phyloP scores from a whole-genome alignment of 2,797 vertebrate species.

The Muraenolepis orangiensis region DNA sequence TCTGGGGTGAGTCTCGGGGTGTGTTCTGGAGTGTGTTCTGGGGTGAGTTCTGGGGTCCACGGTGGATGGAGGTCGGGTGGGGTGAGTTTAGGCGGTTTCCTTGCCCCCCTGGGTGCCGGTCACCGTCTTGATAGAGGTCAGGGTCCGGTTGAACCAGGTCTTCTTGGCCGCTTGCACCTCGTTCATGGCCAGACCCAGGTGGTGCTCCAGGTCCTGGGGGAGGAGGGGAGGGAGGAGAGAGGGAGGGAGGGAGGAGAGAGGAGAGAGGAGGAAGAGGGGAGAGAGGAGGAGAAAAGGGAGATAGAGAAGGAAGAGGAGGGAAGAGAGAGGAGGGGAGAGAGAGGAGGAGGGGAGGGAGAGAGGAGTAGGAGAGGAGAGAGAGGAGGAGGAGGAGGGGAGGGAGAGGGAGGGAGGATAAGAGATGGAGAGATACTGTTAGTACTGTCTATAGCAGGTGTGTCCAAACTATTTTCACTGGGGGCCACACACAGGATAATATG shows the following conservation, averaged over 20 bases:
- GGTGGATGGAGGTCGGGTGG: slow-evolving; percentile 11
- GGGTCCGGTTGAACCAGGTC: slow-evolving; percentile 99
- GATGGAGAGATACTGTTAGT: too few relatives aligned
- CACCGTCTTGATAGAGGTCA: slow-evolving; percentile 98
- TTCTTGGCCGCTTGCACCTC: slow-evolving; percentile 98
- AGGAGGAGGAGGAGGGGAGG: too few relatives aligned
- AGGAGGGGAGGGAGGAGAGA: not conserved
- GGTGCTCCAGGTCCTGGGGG: slow-evolving; percentile 91
- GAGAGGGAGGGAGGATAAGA: not conserved
- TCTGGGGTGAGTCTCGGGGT: too few relatives aligned
- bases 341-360: too few relatives aligned
- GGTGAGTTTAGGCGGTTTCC: slow-evolving; percentile 85
- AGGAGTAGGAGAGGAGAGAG: too few relatives aligned
- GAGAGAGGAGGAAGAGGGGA: too few relatives aligned
- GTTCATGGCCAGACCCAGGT: slow-evolving; percentile 91
- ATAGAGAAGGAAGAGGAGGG: not conserved
- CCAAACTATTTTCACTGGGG: too few relatives aligned
- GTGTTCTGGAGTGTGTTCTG: slow-evolving; percentile 22
- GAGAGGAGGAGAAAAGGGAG: not conserved
- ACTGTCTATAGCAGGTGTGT: too few relatives aligned
- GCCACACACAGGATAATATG: too few relatives aligned
- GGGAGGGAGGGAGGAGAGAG: not conserved
- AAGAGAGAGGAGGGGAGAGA: not conserved
- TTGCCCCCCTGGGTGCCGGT: slow-evolving; percentile 97
- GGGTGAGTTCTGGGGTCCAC: slow-evolving; percentile 25